Evolutionary conservation across 2,888 invertebrate genomes (phyloP).

Genomic region (Ormyrus nitidulus): DNA sequence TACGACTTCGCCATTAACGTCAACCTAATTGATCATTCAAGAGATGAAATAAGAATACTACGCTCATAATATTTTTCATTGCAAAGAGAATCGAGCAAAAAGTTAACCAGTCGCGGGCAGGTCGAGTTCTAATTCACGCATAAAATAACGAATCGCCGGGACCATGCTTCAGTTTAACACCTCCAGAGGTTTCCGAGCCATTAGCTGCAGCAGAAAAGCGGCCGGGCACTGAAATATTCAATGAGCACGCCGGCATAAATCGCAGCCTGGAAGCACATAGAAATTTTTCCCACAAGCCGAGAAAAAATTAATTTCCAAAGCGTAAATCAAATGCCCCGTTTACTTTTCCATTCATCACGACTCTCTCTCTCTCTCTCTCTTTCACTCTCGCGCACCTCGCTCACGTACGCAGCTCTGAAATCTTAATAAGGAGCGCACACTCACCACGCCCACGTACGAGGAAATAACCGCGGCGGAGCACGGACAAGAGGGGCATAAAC

Average conservation of each 20-base stretch:
- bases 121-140: no score
- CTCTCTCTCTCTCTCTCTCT: no score
- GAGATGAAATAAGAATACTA: no score
- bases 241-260: no score
- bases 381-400: not conserved
- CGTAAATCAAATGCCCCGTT: conserved; percentile 19
- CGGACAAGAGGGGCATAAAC: not conserved
- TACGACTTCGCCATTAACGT: no score
- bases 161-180: not conserved
- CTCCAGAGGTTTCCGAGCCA: not conserved
- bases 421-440: conserved; percentile 48
- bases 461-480: not conserved
- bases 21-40: no score
- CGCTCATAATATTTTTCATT: no score
- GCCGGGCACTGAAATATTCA: not conserved
- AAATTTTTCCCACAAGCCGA: not conserved
- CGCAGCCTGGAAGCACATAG: no score
- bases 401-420: conserved; percentile 25
- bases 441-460: conserved; percentile 22
- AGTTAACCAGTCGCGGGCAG: no score
- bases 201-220: not conserved
- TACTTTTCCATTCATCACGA: conserved; percentile 42
- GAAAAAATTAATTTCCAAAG: conserved; percentile 22
- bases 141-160: no score
- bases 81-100: no score